Base-by-base conservation (phyloP, 2,797 vertebrate genomes). In the Poeciliopsis turneri region DNA sequence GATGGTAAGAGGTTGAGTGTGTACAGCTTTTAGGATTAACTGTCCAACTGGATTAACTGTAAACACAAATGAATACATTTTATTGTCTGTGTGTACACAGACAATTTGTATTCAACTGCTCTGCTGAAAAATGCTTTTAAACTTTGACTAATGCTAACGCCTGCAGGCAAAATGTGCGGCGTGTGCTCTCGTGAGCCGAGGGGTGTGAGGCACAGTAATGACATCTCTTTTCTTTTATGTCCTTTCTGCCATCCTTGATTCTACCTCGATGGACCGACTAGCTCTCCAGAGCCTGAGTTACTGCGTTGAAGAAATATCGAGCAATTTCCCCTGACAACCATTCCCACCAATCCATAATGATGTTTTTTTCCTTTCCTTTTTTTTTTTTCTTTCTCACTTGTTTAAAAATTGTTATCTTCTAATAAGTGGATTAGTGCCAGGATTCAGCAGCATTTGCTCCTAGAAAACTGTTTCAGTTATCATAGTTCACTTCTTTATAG, bases 271-370 rank as follows among this genome's bases (percentile, higher is more conserved):
- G 72, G 83, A 85, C 72, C 57, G 28, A 86, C 78, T 15, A 0
- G 81, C 59, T 84, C 76, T 87, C 72, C 71, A 47, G 86, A 86
- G 80, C n/a, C 1, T 78, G 77, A 90, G 82, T 88, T 88, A 90
- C 76, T 81, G 76, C 57, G 4, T 76, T 20, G 59, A 75, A 84
- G 86, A 90, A 89, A 88, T 81, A 90, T 77, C 47, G 59, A 87
- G 79, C 90, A 90, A 90, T 87, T 92, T 84, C 68, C 80, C 86
- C 68, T 78, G 81, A 88, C 84, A 88, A 81, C 72, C 61, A 64
- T 79, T 81, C 64, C 72, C 84, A 86, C 84, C 84, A 88, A 69
- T 75, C 75, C 64, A 70, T 33, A 70, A 78, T 78, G 72, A 81
- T 64, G 43, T 82, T 68, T 83, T 76, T 73, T 82, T 9, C 8